Base-by-base conservation (phyloP, 2,888 invertebrate genomes). In the Polyommatus iphigenia region DNA sequence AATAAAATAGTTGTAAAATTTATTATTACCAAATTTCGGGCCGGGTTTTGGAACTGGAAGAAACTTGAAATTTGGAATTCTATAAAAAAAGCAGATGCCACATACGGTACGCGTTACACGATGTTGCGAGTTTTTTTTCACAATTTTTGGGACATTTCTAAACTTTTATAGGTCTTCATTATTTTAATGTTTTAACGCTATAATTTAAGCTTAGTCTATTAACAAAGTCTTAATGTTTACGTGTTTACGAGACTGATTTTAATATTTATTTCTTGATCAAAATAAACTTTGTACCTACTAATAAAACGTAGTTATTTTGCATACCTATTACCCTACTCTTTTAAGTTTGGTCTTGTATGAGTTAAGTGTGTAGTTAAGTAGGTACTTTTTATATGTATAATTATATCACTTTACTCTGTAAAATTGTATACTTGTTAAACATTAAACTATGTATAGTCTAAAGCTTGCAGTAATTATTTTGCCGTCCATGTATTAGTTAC, bases 391-490 rank as follows among this genome's bases (percentile, higher is more conserved):
- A 36, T 36, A 46, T 46, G 10, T 15, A 15, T 15, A 13, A 50
- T 50, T 50, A 57, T 50, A 54, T 5, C 10, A n/a, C 57, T 7
- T 7, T 7, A 18, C 57, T 62, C 0, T 3, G 3, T 62, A 20
- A 59, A 59, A 20, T 62, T 1, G 6, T 24, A 29, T 54, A 24
- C 50, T 3, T 7, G 13, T 18, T 46, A 20, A 24, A 76, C 7
- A 62, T 76, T 59, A 36, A 41, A 71, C 50, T 71, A 71, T n/a
- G n/a, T n/a, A n/a, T n/a, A n/a, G 71, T 32, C 73, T 41, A 41
- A 73, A 59, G 62, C 54, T 50, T 15, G 15, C 18, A 13, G 50
- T 29, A 75, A 50, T 75, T 75, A 75, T 50, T 75, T 75, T 54
- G 50, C 6, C 15, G 54, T 20, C 41, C 10, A 5, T 36, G 41